Evolutionary conservation across 37 sponge, comb jelly and placozoan genomes (phyloP).

Genomic region (Diacarnus erythraeanus): DNA sequence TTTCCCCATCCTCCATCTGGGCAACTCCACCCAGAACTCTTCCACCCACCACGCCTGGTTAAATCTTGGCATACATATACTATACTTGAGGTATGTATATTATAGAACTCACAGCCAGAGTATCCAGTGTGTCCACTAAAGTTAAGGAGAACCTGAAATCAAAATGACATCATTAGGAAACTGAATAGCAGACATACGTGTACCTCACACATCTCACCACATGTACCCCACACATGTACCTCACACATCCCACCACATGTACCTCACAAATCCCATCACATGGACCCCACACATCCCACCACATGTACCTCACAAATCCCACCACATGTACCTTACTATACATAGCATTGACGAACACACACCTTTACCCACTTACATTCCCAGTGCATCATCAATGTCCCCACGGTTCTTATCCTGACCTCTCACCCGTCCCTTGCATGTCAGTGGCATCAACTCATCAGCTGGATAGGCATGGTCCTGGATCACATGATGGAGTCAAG

Average conservation of each 20-base stretch:
- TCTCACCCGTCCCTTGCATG: constrained; percentile 87
- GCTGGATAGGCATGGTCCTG: constrained; percentile 93
- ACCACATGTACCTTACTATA: background rate
- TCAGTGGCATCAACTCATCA: constrained; percentile 97
- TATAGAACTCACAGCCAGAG: constrained; percentile 77
- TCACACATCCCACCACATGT: too few relatives aligned
- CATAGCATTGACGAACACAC: too few relatives aligned
- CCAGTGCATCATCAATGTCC: constrained; percentile 94
- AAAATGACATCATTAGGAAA: background rate
- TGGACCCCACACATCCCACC: background rate
- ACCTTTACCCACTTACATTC: constrained; percentile 78
- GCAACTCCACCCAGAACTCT: too few relatives aligned
- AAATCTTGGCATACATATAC: too few relatives aligned
- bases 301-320: too few relatives aligned
- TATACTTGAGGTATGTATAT: background rate
- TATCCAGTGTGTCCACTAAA: constrained; percentile 92
- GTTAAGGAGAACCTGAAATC: constrained; percentile 82
- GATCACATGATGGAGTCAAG: too few relatives aligned
- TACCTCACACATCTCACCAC: too few relatives aligned
- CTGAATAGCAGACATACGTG: too few relatives aligned
- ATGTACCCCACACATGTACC: too few relatives aligned
- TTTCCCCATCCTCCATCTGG: too few relatives aligned
- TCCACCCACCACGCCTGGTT: too few relatives aligned
- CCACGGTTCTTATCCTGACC: constrained; percentile 82
- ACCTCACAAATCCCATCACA: too few relatives aligned